Evolutionary conservation across 2,113 vertebrate genomes (phyloP).

Genomic region (Manacus vitellinus): DNA sequence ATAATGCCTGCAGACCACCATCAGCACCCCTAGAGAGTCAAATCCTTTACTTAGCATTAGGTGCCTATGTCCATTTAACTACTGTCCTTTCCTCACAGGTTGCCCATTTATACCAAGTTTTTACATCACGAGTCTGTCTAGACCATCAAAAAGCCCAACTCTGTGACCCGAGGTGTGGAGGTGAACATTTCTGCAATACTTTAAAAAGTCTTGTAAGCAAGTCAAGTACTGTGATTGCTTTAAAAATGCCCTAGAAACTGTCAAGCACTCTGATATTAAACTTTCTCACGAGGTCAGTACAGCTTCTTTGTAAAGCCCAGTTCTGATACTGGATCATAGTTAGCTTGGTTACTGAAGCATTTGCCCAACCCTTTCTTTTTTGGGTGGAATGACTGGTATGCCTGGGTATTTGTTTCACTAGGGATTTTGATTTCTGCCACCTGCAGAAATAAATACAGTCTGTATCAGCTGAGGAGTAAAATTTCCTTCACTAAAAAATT

Average conservation of each 20-base stretch:
- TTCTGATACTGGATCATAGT: neutral
- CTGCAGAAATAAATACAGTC: neutral
- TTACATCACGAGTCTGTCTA: neutral
- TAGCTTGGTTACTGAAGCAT: neutral
- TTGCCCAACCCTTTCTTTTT: neutral
- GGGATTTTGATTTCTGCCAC: neutral
- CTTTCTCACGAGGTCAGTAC: neutral
- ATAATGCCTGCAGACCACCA: neutral
- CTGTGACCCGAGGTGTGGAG: neutral
- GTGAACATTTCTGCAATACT: neutral
- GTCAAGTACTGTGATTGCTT: neutral
- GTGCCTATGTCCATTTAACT: neutral
- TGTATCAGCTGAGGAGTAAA: neutral
- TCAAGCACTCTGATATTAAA: neutral
- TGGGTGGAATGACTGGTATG: neutral
- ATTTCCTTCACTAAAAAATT: neutral
- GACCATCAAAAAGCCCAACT: neutral
- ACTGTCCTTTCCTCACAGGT: neutral
- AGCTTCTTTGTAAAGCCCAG: neutral
- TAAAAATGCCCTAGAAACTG: neutral
- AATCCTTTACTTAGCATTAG: neutral
- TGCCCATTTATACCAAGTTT: neutral
- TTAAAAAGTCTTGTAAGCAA: neutral
- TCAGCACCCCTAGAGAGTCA: neutral
- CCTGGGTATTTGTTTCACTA: neutral